Evolutionary conservation across 2,888 invertebrate genomes (phyloP).

Genomic region (Amiota mariae): DNA sequence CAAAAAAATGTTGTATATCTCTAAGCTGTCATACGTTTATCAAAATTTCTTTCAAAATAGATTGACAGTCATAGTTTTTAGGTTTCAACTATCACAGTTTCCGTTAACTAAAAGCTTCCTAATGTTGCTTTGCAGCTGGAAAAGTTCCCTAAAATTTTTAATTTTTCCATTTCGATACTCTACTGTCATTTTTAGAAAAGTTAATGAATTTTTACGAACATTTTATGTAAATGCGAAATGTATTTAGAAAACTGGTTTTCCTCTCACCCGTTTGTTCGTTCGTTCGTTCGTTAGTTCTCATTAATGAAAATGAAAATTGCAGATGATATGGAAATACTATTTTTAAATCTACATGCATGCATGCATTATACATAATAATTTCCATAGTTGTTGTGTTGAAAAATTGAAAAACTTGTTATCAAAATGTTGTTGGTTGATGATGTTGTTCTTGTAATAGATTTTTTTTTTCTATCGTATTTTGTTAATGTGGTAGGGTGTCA

Average conservation of each 20-base stretch:
- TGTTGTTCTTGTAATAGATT: slow-evolving; percentile 3
- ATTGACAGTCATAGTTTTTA: too few relatives aligned
- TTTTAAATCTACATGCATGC: slow-evolving; percentile 17
- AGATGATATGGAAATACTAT: not conserved
- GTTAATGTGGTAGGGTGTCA: not conserved
- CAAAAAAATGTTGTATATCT: too few relatives aligned
- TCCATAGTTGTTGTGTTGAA: slow-evolving; percentile 14
- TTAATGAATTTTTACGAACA: slow-evolving; percentile 17
- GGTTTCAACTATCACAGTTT: too few relatives aligned
- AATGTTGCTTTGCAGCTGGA: too few relatives aligned
- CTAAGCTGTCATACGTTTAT: too few relatives aligned
- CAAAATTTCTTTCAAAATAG: too few relatives aligned
- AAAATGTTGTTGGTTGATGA: not conserved
- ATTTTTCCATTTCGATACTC: not conserved
- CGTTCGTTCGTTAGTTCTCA: not conserved
- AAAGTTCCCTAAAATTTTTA: too few relatives aligned
- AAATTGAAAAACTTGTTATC: slow-evolving; percentile 16
- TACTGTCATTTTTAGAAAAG: not conserved
- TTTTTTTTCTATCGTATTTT: not conserved
- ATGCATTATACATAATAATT: slow-evolving; percentile 9
- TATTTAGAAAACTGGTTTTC: slow-evolving; percentile 9
- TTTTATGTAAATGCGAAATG: slow-evolving; percentile 16
- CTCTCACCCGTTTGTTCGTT: not conserved
- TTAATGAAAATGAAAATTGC: not conserved
- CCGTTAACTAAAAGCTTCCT: too few relatives aligned